These are phyloP conservation scores for Cheirogaleus major DNA, from an alignment of 2,797 vertebrate species.

Conservation along the genomic window DNA sequence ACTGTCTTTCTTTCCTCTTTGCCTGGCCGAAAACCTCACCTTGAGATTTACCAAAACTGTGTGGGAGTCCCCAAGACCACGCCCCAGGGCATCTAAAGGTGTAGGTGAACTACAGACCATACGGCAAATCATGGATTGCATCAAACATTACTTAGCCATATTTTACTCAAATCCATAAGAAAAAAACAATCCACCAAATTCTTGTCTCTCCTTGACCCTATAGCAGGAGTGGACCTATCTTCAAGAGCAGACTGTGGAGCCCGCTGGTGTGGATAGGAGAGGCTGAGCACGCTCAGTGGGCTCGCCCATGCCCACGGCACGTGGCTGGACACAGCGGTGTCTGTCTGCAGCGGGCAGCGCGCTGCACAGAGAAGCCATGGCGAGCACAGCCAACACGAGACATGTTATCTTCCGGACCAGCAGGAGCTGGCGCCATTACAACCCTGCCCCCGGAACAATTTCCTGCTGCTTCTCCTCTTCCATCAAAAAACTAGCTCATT, in stretches of 20 bases:
- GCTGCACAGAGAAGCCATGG: neutral
- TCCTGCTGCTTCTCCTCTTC: neutral
- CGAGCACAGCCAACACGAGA: neutral
- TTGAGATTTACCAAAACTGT: neutral
- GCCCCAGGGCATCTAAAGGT: neutral
- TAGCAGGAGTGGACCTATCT: neutral
- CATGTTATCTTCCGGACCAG: neutral
- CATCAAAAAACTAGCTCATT: slow-evolving; percentile 5
- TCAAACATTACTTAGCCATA: too few species aligned
- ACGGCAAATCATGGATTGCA: neutral
- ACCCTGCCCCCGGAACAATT: neutral
- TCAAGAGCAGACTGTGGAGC: neutral
- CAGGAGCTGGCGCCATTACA: neutral
- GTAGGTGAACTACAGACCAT: neutral
- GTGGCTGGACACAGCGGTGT: accelerated
- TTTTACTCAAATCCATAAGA: neutral
- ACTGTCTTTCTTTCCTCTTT: neutral
- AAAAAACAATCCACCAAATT: neutral
- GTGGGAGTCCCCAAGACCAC: neutral
- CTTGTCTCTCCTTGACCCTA: neutral
- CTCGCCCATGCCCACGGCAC: accelerated
- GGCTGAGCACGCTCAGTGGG: accelerated
- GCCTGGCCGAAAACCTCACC: neutral
- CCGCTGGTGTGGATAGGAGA: too few species aligned
- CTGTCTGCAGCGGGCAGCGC: neutral